Evolutionary conservation across 1,140 invertebrate species (phyloP), one percentile per base, ranked within the genome.

Genomic region (Saccostrea echinata): DNA sequence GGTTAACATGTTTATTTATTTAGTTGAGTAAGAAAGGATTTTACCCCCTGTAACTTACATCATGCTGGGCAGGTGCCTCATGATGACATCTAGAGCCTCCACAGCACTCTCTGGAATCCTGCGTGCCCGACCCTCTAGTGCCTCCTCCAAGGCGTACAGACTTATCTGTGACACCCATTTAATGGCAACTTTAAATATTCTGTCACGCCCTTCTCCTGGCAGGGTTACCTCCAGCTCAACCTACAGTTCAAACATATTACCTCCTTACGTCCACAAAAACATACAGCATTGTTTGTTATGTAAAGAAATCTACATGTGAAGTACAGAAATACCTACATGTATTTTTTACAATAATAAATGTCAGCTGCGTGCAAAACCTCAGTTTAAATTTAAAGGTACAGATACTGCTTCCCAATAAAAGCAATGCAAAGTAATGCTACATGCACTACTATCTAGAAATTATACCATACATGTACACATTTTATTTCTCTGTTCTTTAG

Each of bases 1-100:
- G 43, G 43, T 43, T n/a, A 6, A 2, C 43, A 8, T 9, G 9
- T 4, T 43, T 43, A 43, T 43, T n/a, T n/a, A 43, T 43, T 4
- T 43, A 43, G 43, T 43, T 43, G 43, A 43, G 43, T 8, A 43
- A 43, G 35, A 43, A 43, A 43, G 43, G 4, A 43, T 43, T 4
- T 43, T 43, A 43, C 43, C 43, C 43, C 43, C 43, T 43, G 0
- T 83, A 12, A 93, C 94, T 94, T 87, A 95, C 92, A 98, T 99
- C 98, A 99, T 99, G 87, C 98, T 99, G 24, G 99, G 99, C 91
- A 99, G 96, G 96, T 99, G 99, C 86, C 99, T 96, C 98, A 99
- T 99, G 12, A 99, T 99, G 43, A 99, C 99, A 96, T 99, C 99
- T 89, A 99, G 96, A 52, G 99, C 99, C 94, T 97, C 96, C 91